phyloP scores from a whole-genome alignment of 2,888 invertebrate species.

The Hesperia comma region DNA sequence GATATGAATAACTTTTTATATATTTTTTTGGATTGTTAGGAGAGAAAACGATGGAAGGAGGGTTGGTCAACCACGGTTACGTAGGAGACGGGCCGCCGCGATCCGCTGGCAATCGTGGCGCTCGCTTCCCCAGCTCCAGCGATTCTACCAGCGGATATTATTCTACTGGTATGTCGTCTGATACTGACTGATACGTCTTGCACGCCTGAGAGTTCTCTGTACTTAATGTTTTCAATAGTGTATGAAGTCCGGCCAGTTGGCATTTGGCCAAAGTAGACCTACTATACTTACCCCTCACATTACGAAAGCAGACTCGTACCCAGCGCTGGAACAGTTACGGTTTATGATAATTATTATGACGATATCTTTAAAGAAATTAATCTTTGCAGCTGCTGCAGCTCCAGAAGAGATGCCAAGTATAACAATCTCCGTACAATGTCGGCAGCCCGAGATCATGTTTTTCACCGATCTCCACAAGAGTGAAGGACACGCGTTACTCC shows the following conservation, averaged over 20 bases:
- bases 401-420: slow-evolving; percentile 82
- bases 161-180: slow-evolving; percentile 78
- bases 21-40: slow-evolving; percentile 48
- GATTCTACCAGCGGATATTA: slow-evolving; percentile 85
- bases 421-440: slow-evolving; percentile 88
- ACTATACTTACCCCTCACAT: too few species aligned
- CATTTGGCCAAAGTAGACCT: too few species aligned
- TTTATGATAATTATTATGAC: neutral
- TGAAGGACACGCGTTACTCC: slow-evolving; percentile 86
- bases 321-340: too few species aligned
- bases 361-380: too few species aligned
- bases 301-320: too few species aligned
- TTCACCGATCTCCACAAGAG: slow-evolving; percentile 86
- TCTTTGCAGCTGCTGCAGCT: slow-evolving; percentile 73
- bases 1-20: too few species aligned
- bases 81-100: slow-evolving; percentile 82
- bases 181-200: too few species aligned
- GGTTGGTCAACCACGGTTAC: slow-evolving; percentile 89
- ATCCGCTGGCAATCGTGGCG: slow-evolving; percentile 56
- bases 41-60: slow-evolving; percentile 85
- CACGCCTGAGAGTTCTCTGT: too few species aligned
- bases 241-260: too few species aligned
- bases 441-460: slow-evolving; percentile 91
- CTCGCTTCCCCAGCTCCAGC: slow-evolving; percentile 76
- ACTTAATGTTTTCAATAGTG: too few species aligned